phyloP scores from a whole-genome alignment of 2,797 vertebrate genomes.

The Aplochiton taeniatus region DNA sequence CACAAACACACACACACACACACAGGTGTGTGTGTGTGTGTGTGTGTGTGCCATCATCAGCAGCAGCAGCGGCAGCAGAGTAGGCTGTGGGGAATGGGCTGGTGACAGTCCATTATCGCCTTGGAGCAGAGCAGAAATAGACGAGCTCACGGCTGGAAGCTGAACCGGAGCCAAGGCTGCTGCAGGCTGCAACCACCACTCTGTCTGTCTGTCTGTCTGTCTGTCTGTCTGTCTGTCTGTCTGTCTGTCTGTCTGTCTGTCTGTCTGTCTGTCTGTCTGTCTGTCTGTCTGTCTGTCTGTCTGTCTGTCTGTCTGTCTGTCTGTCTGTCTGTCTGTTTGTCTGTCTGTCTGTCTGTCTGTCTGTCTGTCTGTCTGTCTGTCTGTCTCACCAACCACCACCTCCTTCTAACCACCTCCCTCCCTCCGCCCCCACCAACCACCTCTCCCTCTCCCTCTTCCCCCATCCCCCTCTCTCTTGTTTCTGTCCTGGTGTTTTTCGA shows the following conservation, averaged over 20 bases:
- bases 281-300: slow-evolving; percentile 4
- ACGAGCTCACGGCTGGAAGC: slow-evolving; percentile 63
- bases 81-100: slow-evolving; percentile 53
- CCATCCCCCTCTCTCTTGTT: no score
- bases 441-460: no score
- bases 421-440: slow-evolving; percentile 6
- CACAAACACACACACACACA: slow-evolving; percentile 19
- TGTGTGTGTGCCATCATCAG: no score
- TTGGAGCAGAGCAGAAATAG: slow-evolving; percentile 71
- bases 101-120: slow-evolving; percentile 71
- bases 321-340: no score
- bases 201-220: slow-evolving; percentile 10
- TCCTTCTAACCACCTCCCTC: no score
- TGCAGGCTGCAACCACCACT: slow-evolving; percentile 59
- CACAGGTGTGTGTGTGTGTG: background rate
- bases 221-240: background rate
- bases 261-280: background rate
- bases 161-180: slow-evolving; percentile 65
- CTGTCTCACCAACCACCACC: no score
- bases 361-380: background rate
- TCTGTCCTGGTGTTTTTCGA: no score
- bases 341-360: slow-evolving; percentile 11
- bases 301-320: background rate
- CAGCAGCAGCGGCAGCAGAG: slow-evolving; percentile 20
- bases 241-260: background rate